A percentile compares a stretch with the other conserved stretches of the same genome.
Conservation (phyloP, 2,113 vertebrate species). For the Eulemur rufifrons region DNA sequence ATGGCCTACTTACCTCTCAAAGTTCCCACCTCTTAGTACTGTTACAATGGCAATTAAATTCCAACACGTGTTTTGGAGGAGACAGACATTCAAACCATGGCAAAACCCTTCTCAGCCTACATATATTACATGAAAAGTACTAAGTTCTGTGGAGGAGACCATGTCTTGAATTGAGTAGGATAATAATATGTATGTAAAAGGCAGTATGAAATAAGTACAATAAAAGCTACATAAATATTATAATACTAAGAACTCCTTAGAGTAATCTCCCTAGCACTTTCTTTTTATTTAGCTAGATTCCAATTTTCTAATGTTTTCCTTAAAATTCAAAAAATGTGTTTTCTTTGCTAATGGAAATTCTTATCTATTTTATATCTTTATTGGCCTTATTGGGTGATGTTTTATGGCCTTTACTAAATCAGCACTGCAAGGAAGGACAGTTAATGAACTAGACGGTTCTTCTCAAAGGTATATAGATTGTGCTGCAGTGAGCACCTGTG, state of each 20-base stretch:
- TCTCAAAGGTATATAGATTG: background rate
- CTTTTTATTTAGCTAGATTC: background rate
- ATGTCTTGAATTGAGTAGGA: background rate
- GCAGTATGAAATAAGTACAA: background rate
- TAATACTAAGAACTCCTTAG: background rate
- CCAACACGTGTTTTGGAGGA: background rate
- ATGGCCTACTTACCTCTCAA: background rate
- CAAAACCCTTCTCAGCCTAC: background rate
- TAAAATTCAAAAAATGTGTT: background rate
- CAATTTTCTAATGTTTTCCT: background rate
- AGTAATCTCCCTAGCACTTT: background rate
- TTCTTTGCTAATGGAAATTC: background rate
- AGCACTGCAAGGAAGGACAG: background rate
- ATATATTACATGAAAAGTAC: background rate
- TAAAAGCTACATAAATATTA: background rate
- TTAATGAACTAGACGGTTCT: background rate
- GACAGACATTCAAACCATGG: background rate
- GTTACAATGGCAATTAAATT: background rate
- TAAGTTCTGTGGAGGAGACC: background rate
- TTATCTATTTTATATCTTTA: background rate
- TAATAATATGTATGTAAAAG: background rate
- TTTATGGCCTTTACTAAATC: background rate
- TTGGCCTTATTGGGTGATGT: background rate
- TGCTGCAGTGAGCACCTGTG: background rate
- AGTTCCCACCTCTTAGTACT: background rate